Evolutionary conservation across 2,888 invertebrate genomes (phyloP).

Genomic region (Julus scanicus): DNA sequence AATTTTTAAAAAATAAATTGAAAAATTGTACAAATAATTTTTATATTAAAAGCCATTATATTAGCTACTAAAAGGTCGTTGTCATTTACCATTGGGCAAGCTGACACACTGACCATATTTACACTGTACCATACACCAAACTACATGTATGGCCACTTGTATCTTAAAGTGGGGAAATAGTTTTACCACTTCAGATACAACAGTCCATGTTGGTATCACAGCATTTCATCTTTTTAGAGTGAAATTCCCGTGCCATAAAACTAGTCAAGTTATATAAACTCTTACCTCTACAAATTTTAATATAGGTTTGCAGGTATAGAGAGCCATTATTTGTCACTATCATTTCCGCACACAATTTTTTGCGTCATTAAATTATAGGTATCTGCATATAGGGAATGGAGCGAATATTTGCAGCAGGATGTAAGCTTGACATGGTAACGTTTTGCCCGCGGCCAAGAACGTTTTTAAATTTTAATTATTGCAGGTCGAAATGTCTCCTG

Average conservation of each 20-base stretch:
- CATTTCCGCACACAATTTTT: not conserved
- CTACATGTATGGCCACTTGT: too few relatives aligned
- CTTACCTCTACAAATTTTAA: not conserved
- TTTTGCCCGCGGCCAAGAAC: not conserved
- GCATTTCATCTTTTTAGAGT: not conserved
- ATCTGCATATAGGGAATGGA: slow-evolving; percentile 20
- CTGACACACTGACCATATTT: too few relatives aligned
- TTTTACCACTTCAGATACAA: too few relatives aligned
- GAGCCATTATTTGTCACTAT: slow-evolving; percentile 21
- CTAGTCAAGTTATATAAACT: not conserved
- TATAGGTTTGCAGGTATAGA: slow-evolving; percentile 17
- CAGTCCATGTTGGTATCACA: too few relatives aligned
- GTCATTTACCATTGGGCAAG: too few relatives aligned
- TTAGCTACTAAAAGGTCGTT: too few relatives aligned
- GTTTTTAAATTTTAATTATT: slow-evolving; percentile 24
- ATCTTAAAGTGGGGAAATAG: too few relatives aligned
- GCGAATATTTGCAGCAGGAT: not conserved
- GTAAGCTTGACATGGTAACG: slow-evolving; percentile 17
- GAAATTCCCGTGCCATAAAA: not conserved
- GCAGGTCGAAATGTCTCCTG: slow-evolving; percentile 36
- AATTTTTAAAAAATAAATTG: too few relatives aligned
- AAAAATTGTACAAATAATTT: too few relatives aligned
- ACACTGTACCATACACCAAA: too few relatives aligned
- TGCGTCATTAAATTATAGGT: not conserved
- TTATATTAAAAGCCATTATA: too few relatives aligned